Conservation (phyloP, 1,140 invertebrate genomes). For the Drosophila littoralis region DNA sequence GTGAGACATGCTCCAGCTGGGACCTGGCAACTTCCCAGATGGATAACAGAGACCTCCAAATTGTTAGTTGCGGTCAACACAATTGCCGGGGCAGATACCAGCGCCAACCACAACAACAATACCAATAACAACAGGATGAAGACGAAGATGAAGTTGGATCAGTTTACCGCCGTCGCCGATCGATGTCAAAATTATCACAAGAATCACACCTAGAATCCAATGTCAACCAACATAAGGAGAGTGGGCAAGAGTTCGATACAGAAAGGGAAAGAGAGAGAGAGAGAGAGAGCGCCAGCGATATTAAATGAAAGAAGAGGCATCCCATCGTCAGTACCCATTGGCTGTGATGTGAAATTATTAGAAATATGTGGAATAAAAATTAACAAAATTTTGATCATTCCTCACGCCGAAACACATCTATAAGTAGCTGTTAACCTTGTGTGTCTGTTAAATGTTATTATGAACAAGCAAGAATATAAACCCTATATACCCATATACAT, state of each 20-base stretch:
- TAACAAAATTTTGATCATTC: conserved; percentile 21
- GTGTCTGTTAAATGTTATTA: conserved; percentile 64
- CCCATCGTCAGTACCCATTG: conserved; percentile 83
- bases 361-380: conserved; percentile 55
- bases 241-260: conserved; percentile 11
- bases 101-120: conserved; percentile 31
- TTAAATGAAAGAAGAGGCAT: conserved; percentile 50
- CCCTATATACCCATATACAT: conserved; percentile 47
- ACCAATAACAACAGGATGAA: conserved; percentile 21
- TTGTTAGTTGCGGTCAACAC: conserved; percentile 61
- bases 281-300: conserved; percentile 4
- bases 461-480: conserved; percentile 27
- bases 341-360: conserved; percentile 84
- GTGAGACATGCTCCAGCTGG: conserved; percentile 85
- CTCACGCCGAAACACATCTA: conserved; percentile 33
- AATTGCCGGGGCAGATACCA: conserved; percentile 33
- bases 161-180: conserved; percentile 3
- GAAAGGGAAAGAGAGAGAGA: conserved; percentile 1
- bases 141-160: conserved; percentile 12
- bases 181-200: conserved; percentile 24
- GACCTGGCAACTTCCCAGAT: conserved; percentile 84
- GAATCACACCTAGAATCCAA: conserved; percentile 23
- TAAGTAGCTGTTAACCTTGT: conserved; percentile 17
- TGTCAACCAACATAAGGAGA: conserved; percentile 11
- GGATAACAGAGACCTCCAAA: conserved; percentile 83